Evolutionary conservation across 2,888 invertebrate genomes (phyloP), one percentile per base, ranked within the genome.

Genomic region (Stenoptilia bipunctidactyla): DNA sequence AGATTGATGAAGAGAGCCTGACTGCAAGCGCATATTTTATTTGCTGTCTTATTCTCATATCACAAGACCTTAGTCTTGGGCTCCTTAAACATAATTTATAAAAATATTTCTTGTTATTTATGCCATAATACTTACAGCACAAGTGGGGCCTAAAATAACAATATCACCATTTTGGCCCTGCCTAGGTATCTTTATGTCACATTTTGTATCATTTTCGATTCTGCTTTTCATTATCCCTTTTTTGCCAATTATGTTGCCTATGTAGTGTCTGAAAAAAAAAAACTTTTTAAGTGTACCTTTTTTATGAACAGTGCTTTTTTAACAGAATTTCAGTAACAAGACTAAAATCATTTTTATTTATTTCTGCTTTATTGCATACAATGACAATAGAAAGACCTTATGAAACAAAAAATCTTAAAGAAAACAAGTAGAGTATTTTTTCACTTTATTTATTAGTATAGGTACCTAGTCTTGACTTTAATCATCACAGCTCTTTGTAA

Each of bases 161-260:
- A 95, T 83, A 47, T 89, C 85, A 30, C 89, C 91, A 39, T 86
- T 84, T 56, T 89, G 86, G 2, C 89, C 89, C 15, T 76, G 82
- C 61, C 85, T 88, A 6, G 96, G 96, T 47, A 96, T 87, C 50
- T 69, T 76, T 38, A 97, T 91, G 38, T 86, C 85, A 0, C 94
- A 91, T 54, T 80, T 86, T 0, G 96, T 95, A 55, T 94, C 93
- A 10, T 72, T 69, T 76, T 94, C 92, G 38, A 97, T 85, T 59
- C 90, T 87, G 45, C 86, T 89, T 58, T 88, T 90, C 2, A 87
- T 90, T 8, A 86, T 73, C 14, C 94, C 95, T 69, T 91, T 93
- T 25, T 88, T 73, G 2, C 97, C 97, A 62, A 97, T 92, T 13
- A 97, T 88, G 44, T 82, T 85, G 27, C 90, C 86, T 58, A 88